phyloP scores from a whole-genome alignment of 1,140 invertebrate genomes.

The Phocides pigmalion region DNA sequence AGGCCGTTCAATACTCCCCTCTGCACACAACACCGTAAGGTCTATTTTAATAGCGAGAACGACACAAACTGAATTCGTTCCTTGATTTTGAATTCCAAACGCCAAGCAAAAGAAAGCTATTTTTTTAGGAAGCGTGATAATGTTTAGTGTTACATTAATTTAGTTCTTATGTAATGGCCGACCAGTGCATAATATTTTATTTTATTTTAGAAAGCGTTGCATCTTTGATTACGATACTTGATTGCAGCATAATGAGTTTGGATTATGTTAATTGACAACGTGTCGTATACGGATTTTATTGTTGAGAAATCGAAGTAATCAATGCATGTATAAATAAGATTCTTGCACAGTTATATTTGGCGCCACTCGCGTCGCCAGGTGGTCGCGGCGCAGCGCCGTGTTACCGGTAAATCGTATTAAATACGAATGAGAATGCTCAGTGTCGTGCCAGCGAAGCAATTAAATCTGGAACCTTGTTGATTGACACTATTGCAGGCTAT shows the following conservation, averaged over 20 bases:
- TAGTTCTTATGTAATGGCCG: constrained; percentile 49
- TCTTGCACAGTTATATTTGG: constrained; percentile 54
- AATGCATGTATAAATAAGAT: constrained; percentile 27
- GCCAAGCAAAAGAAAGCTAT: constrained; percentile 76
- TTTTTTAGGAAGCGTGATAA: constrained; percentile 70
- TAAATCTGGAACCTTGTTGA: constrained; percentile 46
- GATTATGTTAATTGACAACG: constrained; percentile 28
- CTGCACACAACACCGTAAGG: constrained; percentile 38
- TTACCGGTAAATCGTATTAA: constrained; percentile 51
- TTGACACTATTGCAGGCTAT: constrained; percentile 54
- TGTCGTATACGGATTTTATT: constrained; percentile 32
- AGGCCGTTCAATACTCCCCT: constrained; percentile 40
- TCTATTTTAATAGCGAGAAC: constrained; percentile 28
- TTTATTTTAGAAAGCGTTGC: constrained; percentile 30
- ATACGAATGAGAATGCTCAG: constrained; percentile 40
- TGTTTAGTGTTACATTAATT: constrained; percentile 64
- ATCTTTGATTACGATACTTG: constrained; percentile 28
- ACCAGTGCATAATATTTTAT: constrained; percentile 31
- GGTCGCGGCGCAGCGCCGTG: constrained; percentile 47
- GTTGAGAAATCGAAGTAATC: constrained; percentile 32
- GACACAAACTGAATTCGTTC: constrained; percentile 59
- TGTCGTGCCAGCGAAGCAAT: constrained; percentile 51
- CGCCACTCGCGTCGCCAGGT: constrained; percentile 56
- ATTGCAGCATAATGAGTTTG: constrained; percentile 30
- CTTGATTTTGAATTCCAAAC: constrained; percentile 77